Evolutionary conservation across 2,113 vertebrate genomes (phyloP).

Genomic region (Hepsetus odoe): DNA sequence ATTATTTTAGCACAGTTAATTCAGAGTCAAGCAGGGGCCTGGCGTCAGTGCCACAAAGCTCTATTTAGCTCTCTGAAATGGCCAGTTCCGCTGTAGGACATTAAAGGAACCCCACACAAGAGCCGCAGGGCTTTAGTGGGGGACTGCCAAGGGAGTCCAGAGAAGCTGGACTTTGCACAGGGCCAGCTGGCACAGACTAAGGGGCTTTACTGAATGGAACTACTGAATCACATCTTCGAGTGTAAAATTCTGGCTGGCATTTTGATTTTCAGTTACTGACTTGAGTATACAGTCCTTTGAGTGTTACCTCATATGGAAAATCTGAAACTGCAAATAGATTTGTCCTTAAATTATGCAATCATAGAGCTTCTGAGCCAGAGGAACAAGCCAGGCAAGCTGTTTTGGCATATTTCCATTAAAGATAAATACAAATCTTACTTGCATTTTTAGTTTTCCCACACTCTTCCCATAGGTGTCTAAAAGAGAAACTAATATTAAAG

Average conservation of each 20-base stretch:
- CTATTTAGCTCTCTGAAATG: slow-evolving; percentile 3
- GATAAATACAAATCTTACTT: too few species aligned
- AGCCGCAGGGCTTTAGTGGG: background rate
- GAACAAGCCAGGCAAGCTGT: background rate
- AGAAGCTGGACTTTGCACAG: background rate
- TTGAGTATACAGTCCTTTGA: background rate
- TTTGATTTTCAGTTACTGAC: background rate
- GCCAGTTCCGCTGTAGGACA: slow-evolving; percentile 25
- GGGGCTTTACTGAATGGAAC: background rate
- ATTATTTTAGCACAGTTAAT: slow-evolving; percentile 31
- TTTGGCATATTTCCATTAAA: background rate
- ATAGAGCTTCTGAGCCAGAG: background rate
- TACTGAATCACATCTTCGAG: background rate
- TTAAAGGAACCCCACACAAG: slow-evolving; percentile 41
- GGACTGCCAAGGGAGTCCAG: background rate
- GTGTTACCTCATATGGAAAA: background rate
- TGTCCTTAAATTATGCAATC: background rate
- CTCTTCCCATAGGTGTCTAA: background rate
- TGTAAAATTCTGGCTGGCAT: background rate
- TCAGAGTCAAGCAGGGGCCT: slow-evolving; percentile 25
- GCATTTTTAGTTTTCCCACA: too few species aligned
- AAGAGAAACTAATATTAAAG: background rate
- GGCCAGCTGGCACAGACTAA: slow-evolving; percentile 16
- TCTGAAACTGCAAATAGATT: background rate
- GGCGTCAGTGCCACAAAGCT: slow-evolving; percentile 22